Base-by-base conservation (phyloP, 2,888 invertebrate species). In the Tortrix viridana region DNA sequence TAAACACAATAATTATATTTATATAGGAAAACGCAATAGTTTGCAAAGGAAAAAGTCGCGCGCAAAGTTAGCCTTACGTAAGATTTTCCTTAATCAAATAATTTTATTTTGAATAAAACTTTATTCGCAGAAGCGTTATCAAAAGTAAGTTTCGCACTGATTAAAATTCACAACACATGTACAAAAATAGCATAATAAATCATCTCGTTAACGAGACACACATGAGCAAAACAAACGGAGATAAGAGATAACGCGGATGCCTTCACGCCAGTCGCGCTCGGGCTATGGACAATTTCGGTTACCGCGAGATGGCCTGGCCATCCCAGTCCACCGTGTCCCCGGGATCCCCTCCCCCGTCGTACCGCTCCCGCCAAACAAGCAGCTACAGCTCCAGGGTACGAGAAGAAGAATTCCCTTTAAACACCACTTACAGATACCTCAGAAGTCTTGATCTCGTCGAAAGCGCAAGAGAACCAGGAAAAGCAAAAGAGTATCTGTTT, bases 401-500 rank as follows among this genome's bases (percentile, higher is more conserved):
- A 63, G 88, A 87, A 5, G 94, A 94, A 74, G 93, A 94, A 75
- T 93, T 94, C 80, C 93, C 94, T 18, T 87, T 94, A 54, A 93
- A 93, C 77, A 84, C 88, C 67, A 79, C 70, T 52, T 86, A 79
- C 69, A 86, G 76, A 81, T 76, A 86, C 80, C 85, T 85, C 1
- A 79, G 84, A 14, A 89, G 77, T 65, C 84, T 91, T 60, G 91
- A 91, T 68, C 85, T 95, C 78, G 88, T 95, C 68, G 95, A 95
- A 77, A 93, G 94, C 37, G 94, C 94, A 67, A 93, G 93, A 59
- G 90, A 89, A 18, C 82, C 83, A 3, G 85, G 83, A n/a, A 86
- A 85, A 69, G 94, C 95, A 71, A 95, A 95, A 77, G 95, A 95
- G 82, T 96, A 95, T 77, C 94, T 96, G 86, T 96, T 96, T 78